These are phyloP conservation scores for Amphiprion percula DNA, from an alignment of 2,113 vertebrate genomes.

Conservation along the genomic window DNA sequence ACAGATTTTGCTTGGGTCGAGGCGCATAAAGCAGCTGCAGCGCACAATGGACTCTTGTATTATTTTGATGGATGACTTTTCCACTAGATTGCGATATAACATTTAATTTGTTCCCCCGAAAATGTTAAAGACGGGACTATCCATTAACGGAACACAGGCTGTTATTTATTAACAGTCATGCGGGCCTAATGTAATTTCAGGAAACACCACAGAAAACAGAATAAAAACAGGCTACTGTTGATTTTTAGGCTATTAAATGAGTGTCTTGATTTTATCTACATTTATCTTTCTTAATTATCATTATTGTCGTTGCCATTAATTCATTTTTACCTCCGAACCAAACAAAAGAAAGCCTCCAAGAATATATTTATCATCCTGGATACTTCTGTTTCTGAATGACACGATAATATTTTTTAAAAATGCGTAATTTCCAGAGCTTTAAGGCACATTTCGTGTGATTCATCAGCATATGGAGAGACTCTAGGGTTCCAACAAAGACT, in stretches of 20 bases:
- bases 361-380: slow-evolving; percentile 5
- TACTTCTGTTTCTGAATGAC: too few relatives aligned
- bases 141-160: slow-evolving; percentile 43
- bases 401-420: too few relatives aligned
- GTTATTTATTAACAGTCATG: slow-evolving; percentile 46
- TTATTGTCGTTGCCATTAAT: slow-evolving; percentile 7
- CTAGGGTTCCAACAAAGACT: too few relatives aligned
- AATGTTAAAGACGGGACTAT: slow-evolving; percentile 38
- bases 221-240: slow-evolving; percentile 2
- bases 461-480: too few relatives aligned
- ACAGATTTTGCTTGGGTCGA: neutral
- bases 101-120: slow-evolving; percentile 52
- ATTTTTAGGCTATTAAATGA: slow-evolving; percentile 19
- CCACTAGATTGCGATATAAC: slow-evolving; percentile 48
- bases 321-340: neutral
- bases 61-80: slow-evolving; percentile 54
- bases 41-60: slow-evolving; percentile 51
- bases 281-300: neutral
- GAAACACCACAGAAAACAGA: slow-evolving; percentile 30
- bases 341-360: neutral
- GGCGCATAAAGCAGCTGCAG: slow-evolving; percentile 21
- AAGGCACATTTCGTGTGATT: too few relatives aligned
- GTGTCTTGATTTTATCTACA: slow-evolving; percentile 21
- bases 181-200: slow-evolving; percentile 34
- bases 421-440: too few relatives aligned